Base-by-base conservation (phyloP, 1,140 invertebrate genomes). In the Thalassaphorura encarpata region DNA sequence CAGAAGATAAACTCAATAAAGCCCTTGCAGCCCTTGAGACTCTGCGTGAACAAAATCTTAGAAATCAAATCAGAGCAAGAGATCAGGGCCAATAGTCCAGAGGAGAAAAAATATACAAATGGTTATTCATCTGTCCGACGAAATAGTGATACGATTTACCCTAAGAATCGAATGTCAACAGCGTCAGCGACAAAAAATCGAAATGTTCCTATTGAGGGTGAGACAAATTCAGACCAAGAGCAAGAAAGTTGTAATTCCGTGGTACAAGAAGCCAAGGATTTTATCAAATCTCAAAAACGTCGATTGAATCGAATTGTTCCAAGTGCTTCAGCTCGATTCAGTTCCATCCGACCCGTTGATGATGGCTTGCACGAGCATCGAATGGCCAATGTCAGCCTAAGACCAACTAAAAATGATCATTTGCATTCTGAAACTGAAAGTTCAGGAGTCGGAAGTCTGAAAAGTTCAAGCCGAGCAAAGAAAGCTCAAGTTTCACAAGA, bases 381-480 rank as follows among this genome's bases (percentile, higher is more conserved):
- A n/a, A n/a, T n/a, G n/a, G n/a, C n/a, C n/a, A n/a, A n/a, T n/a
- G n/a, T n/a, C n/a, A n/a, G n/a, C n/a, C n/a, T n/a, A n/a, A n/a
- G n/a, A n/a, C n/a, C n/a, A n/a, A n/a, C n/a, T n/a, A n/a, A n/a
- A n/a, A n/a, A n/a, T n/a, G n/a, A n/a, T n/a, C n/a, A n/a, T n/a
- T n/a, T n/a, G n/a, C n/a, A n/a, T n/a, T n/a, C n/a, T n/a, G n/a
- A n/a, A n/a, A n/a, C 62, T 18, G 62, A 63, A 8, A 60, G 58
- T 47, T 63, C 62, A 21, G 62, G 62, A 19, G 57, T 63, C 21
- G 58, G 62, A 4, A 60, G 54, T 45, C 41, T 54, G 33, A 56
- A 55, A 42, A 58, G 53, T 23, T 23, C 28, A 19, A 26, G 26
- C n/a, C 52, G 8, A 4, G 27, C n/a, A 23, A 26, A 54, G 16